Evolutionary conservation across 2,888 invertebrate species (phyloP), one percentile per base, ranked within the genome.

Genomic region (Alloplasta piceator): DNA sequence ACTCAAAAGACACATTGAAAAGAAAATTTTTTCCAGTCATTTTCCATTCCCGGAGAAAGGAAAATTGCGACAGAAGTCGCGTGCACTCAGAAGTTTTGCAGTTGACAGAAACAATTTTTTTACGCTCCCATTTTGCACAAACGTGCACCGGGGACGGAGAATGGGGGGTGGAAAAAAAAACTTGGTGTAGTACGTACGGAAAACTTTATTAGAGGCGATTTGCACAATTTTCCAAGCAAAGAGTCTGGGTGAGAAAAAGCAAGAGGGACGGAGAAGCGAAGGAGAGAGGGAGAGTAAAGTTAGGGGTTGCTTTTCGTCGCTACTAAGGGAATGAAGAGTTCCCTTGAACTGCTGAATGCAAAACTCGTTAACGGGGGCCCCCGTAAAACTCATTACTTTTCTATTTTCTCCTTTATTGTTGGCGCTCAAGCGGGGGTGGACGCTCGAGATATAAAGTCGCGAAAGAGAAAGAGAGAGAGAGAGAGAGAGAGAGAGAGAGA

Each of bases 351-450:
- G 82, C 68, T 82, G 83, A 85, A 85, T 82, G 85, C 82, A 85
- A 85, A 85, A 85, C 85, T 85, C 85, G 83, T 85, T 85, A 85
- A 83, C 80, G 74, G 77, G 60, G 73, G 74, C 64, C 70, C 64
- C 78, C 76, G 80, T 78, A 85, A 85, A 85, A 85, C 83, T 85
- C 85, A 85, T 85, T 85, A 84, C 85, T 84, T 84, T 85, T 83
- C 82, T 82, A 83, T 85, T 83, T 85, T 85, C 73, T 74, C 76
- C 78, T 80, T 78, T 78, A 82, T 82, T 75, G 71, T 82, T 78
- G 74, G 75, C 71, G 60, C 71, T 66, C 56, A 55, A 58, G 63
- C 39, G 70, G 55, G 46, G 61, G 66, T 63, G 74, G 60, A 71
- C 75, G 80, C 77, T 73, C 56, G 76, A 80, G 67, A 80, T 71